Base-by-base conservation (phyloP, 2,888 invertebrate species). In the Argyresthia goedartella region DNA sequence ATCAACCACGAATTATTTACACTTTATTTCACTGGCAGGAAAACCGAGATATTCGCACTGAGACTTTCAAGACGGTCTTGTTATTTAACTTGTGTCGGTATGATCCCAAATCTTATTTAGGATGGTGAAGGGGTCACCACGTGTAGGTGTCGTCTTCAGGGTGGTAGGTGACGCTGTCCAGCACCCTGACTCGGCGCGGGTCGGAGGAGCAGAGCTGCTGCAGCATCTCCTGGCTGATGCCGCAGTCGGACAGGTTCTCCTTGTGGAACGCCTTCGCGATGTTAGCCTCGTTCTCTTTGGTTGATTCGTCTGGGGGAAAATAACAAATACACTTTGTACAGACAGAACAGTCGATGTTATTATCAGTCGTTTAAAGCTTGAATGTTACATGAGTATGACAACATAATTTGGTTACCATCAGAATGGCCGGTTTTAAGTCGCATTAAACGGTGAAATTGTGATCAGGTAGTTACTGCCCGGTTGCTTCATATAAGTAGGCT, bases 191-290 rank as follows among this genome's bases (percentile, higher is more conserved):
- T 8, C 81, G 62, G 13, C 69, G 66, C 0, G 86, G 77, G 65
- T 92, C 89, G 1, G 89, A 68, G 0, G 88, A 88, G 66, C 93
- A 93, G 73, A 93, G 92, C 54, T 89, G 86, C 59, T 89, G 88
- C n/a, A 93, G 73, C 66, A 92, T 81, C 25, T 82, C 80, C 8
- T 88, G 76, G 57, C 81, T 89, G 35, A 96, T 85, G 7, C 96
- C 96, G 69, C 95, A 95, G 72, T 96, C 96, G 0, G 93, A 93
- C n/a, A 96, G 87, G 76, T 95, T 95, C 75, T 95, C 94, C 64
- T 93, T 90, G 49, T 92, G 92, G 77, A 96, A 96, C 1, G 93
- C 92, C 68, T 78, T 88, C 61, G 80, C 81, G 59, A 81, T 88
- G 60, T 81, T 87, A 13, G 87, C 78, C 52, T 81, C 77, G 51